phyloP scores from a whole-genome alignment of 2,113 vertebrate genomes.

The Megaptera novaeangliae region DNA sequence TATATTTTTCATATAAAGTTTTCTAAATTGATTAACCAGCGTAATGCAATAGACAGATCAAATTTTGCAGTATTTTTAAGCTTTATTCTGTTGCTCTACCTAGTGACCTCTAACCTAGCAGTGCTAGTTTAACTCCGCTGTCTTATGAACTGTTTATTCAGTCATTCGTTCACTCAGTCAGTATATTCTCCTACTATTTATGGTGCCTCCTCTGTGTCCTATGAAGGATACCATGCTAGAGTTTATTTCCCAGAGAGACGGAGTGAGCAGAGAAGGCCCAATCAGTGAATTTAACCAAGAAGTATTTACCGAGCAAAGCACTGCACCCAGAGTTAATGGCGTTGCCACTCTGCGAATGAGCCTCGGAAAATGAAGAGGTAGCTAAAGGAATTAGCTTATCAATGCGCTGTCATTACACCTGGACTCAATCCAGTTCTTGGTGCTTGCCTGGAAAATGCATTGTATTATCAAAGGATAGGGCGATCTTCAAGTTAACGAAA shows the following conservation, averaged over 20 bases:
- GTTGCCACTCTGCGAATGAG: not conserved
- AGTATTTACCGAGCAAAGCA: conserved; percentile 8
- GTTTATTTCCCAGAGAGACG: not conserved
- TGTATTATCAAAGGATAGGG: not conserved
- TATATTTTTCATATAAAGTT: not conserved
- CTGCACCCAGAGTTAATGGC: conserved; percentile 15
- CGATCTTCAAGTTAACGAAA: not conserved
- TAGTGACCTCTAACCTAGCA: not conserved
- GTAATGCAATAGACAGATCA: not conserved
- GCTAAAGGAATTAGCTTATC: conserved; percentile 30
- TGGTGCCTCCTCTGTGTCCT: not conserved
- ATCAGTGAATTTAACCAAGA: not conserved
- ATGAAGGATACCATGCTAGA: not conserved
- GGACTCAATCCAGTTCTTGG: not conserved
- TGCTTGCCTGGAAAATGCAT: not conserved
- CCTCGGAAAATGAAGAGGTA: conserved; percentile 28
- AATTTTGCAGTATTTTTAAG: not conserved
- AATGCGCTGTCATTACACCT: not conserved
- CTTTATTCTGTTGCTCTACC: not conserved
- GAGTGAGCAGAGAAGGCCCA: not conserved
- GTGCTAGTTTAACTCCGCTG: not conserved
- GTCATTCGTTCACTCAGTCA: not conserved
- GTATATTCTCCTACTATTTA: not conserved
- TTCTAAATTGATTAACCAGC: not conserved
- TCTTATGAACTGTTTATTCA: not conserved